These are phyloP conservation scores for Drosophila punjabiensis DNA, from an alignment of 1,140 invertebrate species.

Conservation along the genomic window DNA sequence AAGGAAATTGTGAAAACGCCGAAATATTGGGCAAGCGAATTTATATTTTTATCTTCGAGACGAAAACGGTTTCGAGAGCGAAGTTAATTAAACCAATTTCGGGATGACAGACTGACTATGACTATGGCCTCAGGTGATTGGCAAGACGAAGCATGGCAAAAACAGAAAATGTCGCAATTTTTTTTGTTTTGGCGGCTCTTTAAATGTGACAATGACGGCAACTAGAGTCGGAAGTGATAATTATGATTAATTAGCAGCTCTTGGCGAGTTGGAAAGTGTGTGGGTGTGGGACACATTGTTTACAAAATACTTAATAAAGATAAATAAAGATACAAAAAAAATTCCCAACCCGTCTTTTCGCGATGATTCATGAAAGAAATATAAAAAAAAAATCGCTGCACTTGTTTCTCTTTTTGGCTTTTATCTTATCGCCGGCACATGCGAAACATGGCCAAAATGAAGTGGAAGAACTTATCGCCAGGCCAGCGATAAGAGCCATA, in stretches of 20 bases:
- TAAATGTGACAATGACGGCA: slow-evolving; percentile 23
- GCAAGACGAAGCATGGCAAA: slow-evolving; percentile 9
- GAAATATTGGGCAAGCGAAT: slow-evolving; percentile 63
- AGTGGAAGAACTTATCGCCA: slow-evolving; percentile 61
- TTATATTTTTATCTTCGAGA: slow-evolving; percentile 43
- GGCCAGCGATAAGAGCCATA: slow-evolving; percentile 18
- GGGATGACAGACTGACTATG: slow-evolving; percentile 8
- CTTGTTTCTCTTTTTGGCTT: slow-evolving; percentile 23
- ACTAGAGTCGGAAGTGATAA: slow-evolving; percentile 39
- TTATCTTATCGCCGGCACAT: slow-evolving; percentile 66
- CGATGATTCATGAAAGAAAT: slow-evolving; percentile 37
- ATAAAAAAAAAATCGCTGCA: slow-evolving; percentile 52
- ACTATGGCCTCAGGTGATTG: slow-evolving; percentile 32
- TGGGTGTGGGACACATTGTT: slow-evolving; percentile 31
- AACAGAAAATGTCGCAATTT: slow-evolving; percentile 50
- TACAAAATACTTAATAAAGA: slow-evolving; percentile 31
- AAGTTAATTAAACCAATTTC: slow-evolving; percentile 57
- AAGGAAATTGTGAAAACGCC: slow-evolving; percentile 69
- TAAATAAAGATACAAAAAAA: slow-evolving; percentile 3
- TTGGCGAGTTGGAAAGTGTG: slow-evolving; percentile 24
- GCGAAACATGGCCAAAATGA: slow-evolving; percentile 63
- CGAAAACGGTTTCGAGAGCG: slow-evolving; percentile 29
- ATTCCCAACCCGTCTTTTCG: neutral
- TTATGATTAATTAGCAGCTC: slow-evolving; percentile 67
- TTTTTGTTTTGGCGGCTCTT: slow-evolving; percentile 4